phyloP scores from a whole-genome alignment of 2,113 vertebrate species.

The Suricata suricatta region DNA sequence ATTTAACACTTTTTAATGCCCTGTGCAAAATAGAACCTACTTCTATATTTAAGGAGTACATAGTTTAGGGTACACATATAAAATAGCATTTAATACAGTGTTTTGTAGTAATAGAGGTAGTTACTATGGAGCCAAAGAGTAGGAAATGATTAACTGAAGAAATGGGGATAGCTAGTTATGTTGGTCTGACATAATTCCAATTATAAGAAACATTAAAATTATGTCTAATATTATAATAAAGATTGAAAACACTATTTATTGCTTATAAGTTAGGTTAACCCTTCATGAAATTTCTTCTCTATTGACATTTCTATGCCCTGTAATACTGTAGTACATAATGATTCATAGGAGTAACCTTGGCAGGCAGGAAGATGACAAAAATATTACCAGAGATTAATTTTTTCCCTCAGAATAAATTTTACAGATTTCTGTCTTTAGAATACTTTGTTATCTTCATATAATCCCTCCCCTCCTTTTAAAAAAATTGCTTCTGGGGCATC shows the following conservation, averaged over 20 bases:
- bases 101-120: conserved; percentile 26
- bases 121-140: neutral
- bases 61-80: neutral
- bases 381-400: conserved; percentile 43
- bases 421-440: conserved; percentile 39
- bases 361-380: conserved; percentile 42
- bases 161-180: neutral
- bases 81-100: neutral
- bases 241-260: conserved; percentile 7
- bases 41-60: conserved; percentile 35
- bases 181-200: conserved; percentile 25
- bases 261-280: neutral
- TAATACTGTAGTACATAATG: conserved; percentile 14
- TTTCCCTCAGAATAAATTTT: conserved; percentile 48
- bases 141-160: conserved; percentile 35
- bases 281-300: conserved; percentile 34
- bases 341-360: neutral
- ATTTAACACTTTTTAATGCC: conserved; percentile 37
- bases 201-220: conserved; percentile 50
- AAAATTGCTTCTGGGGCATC: neutral
- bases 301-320: neutral
- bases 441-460: conserved; percentile 51
- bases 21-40: conserved; percentile 19
- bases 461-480: neutral
- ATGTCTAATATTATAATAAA: conserved; percentile 38